Evolutionary conservation across 2,888 invertebrate species (phyloP).

Genomic region (Epirrhoe alternata): DNA sequence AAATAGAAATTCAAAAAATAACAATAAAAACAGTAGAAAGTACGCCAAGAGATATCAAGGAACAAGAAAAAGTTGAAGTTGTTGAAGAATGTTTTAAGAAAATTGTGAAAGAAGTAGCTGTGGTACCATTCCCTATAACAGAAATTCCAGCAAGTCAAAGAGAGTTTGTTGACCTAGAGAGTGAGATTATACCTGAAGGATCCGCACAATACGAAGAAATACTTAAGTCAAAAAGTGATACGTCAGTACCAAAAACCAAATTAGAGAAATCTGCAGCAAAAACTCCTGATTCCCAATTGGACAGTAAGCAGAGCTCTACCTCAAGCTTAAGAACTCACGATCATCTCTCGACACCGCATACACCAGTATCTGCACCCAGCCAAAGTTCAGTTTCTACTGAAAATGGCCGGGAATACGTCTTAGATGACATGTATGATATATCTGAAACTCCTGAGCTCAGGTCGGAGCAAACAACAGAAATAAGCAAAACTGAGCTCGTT

Average conservation of each 20-base stretch:
- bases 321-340: conserved; percentile 84
- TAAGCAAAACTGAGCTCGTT: conserved; percentile 84
- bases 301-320: conserved; percentile 86
- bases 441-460: conserved; percentile 86
- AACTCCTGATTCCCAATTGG: conserved; percentile 72
- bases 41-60: conserved; percentile 41
- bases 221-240: conserved; percentile 79
- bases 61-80: conserved; percentile 47
- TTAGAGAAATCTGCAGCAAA: conserved; percentile 71
- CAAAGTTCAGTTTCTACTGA: conserved; percentile 88
- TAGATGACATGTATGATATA: conserved; percentile 85
- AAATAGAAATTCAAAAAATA: conserved; percentile 60
- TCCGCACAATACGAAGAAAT: conserved; percentile 81
- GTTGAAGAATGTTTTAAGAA: conserved; percentile 71
- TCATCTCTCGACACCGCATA: conserved; percentile 84
- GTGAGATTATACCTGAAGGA: conserved; percentile 74
- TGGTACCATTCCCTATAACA: conserved; percentile 79
- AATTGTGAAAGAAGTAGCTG: conserved; percentile 61
- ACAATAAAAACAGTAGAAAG: conserved; percentile 56
- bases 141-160: conserved; percentile 80
- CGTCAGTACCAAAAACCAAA: conserved; percentile 81
- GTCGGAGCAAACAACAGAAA: conserved; percentile 77
- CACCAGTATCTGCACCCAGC: conserved; percentile 87
- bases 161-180: conserved; percentile 78
- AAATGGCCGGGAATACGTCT: conserved; percentile 86